Conservation (phyloP, 1,140 invertebrate genomes). For the Camponotus floridanus region DNA sequence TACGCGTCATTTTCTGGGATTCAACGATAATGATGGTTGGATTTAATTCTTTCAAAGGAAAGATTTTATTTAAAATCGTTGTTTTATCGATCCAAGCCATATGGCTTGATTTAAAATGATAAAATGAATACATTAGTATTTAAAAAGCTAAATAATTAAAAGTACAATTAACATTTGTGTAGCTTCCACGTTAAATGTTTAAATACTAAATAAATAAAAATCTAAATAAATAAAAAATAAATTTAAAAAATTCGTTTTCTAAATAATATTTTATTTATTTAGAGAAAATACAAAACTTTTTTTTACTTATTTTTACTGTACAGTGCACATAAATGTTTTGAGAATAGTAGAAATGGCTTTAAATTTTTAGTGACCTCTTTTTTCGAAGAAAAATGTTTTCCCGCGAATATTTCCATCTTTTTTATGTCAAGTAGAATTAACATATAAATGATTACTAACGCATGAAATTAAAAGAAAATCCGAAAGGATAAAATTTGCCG, state of each 20-base stretch:
- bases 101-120: not conserved
- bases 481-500: conserved; percentile 2
- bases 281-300: not conserved
- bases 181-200: not conserved
- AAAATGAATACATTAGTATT: conserved; percentile 12
- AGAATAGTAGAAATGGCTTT: not conserved
- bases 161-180: not conserved
- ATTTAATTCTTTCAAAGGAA: conserved; percentile 1
- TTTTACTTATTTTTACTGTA: not conserved
- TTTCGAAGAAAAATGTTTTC: conserved; percentile 21
- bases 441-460: conserved; percentile 33
- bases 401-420: not conserved
- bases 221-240: not conserved
- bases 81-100: too few species aligned
- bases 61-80: not conserved
- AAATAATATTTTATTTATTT: conserved; percentile 7
- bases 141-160: not conserved
- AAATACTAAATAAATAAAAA: not conserved
- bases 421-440: conserved; percentile 25
- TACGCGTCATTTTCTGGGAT: not conserved
- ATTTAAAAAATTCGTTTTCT: not conserved
- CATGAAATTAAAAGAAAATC: conserved; percentile 23
- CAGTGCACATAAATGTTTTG: not conserved
- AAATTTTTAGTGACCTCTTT: not conserved
- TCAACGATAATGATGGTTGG: not conserved